Evolutionary conservation across 2,888 invertebrate genomes (phyloP), one percentile per base, ranked within the genome.

Genomic region (Synanthedon andrenaeformis): DNA sequence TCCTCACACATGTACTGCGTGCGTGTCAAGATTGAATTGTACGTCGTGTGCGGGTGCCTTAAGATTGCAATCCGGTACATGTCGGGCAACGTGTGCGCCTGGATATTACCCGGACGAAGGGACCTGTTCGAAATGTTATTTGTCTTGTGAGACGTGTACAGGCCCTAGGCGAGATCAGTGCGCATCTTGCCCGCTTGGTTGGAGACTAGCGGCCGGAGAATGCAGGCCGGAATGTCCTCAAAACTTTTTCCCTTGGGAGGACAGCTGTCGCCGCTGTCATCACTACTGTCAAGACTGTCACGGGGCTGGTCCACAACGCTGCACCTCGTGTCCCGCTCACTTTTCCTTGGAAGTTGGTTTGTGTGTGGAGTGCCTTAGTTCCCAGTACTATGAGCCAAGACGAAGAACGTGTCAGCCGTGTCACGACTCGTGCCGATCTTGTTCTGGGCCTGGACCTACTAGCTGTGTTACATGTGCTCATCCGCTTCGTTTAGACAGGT

Each of bases 71-170:
- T 94, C 93, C 61, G 95, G 95, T 49, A 94, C 94, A 55, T 96
- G 96, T 75, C 88, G 93, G 56, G 92, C 92, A 2, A 92, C 92
- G 1, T 96, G 96, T 68, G 93, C 94, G 13, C 88, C 71, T 62
- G 95, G 95, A 6, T 96, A 94, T 76, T 96, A 94, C 81, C 95
- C 94, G 65, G 96, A 96, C 74, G 91, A 94, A 54, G 95, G 95
- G 12, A 91, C 91, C 45, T 96, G 96, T 75, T 90, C 93, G 49
- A 92, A 94, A 67, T 96, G 96, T 71, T 94, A 95, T 70, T 88
- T 94, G 58, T 94, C 94, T 51, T 96, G 96, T 74, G 92, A 92
- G 74, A 95, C 95, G 11, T 96, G 96, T 74, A 84, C 94, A 56
- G 96, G 96, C 1, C 95, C 95, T 0, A 89, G 94, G 61, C 89